These are phyloP conservation scores for Lithophane ornitopus DNA, from an alignment of 2,888 invertebrate genomes.

Conservation along the genomic window DNA sequence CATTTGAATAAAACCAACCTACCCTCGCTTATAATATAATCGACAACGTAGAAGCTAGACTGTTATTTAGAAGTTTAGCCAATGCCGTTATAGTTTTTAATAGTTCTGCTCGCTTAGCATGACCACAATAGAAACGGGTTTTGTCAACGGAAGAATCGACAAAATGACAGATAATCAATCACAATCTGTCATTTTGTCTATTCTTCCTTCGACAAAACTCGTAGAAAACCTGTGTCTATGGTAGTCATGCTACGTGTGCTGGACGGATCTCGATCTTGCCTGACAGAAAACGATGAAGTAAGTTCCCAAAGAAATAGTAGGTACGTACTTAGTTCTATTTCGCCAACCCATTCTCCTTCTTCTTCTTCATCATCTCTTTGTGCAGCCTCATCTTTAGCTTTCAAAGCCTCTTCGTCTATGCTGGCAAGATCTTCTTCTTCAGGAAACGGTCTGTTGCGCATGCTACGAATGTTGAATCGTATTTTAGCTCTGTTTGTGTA, in stretches of 20 bases:
- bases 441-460: constrained; percentile 86
- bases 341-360: constrained; percentile 87
- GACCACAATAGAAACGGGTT: too few species aligned
- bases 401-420: constrained; percentile 90
- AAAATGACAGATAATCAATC: too few species aligned
- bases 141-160: too few species aligned
- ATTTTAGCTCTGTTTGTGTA: background rate
- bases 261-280: background rate
- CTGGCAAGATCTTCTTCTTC: constrained; percentile 87
- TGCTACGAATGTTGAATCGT: constrained; percentile 68
- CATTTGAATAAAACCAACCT: background rate
- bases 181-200: too few species aligned
- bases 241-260: too few species aligned
- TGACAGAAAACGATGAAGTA: background rate
- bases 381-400: constrained; percentile 89
- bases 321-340: constrained; percentile 92
- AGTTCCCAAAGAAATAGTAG: background rate
- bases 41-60: background rate
- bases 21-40: background rate
- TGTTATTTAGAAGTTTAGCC: background rate
- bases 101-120: too few species aligned
- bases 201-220: too few species aligned
- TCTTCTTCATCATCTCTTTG: constrained; percentile 83
- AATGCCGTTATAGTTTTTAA: too few species aligned
- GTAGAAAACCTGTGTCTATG: too few species aligned